Conservation (phyloP, 2,797 vertebrate genomes). For the Parotocinclus haroldoi region DNA sequence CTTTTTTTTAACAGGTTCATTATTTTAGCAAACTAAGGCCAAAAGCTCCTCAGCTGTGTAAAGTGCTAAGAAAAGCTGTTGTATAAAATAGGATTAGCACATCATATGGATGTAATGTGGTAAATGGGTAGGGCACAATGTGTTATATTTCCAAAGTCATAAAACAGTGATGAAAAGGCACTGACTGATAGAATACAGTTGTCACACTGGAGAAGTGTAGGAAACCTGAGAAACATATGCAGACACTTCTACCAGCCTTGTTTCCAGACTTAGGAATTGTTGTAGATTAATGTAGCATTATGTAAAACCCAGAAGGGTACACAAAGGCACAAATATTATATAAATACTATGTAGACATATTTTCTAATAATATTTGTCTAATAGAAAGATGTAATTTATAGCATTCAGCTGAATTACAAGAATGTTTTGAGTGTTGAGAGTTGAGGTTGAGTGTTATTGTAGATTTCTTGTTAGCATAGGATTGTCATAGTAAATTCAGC, state of each 20-base stretch:
- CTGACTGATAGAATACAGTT: slow-evolving; percentile 69
- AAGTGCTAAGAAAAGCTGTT: slow-evolving; percentile 58
- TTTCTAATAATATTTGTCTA: no score
- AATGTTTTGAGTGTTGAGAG: no score
- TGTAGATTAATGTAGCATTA: neutral
- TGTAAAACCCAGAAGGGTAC: neutral
- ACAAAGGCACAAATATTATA: neutral
- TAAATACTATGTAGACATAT: no score
- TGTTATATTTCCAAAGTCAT: slow-evolving; percentile 54
- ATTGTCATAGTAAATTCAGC: no score
- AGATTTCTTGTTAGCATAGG: no score
- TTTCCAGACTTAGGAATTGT: slow-evolving; percentile 39
- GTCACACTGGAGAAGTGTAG: slow-evolving; percentile 50
- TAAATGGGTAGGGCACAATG: slow-evolving; percentile 41
- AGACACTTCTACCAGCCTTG: slow-evolving; percentile 34
- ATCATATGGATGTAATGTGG: slow-evolving; percentile 30
- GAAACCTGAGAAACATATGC: slow-evolving; percentile 52
- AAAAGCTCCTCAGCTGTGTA: slow-evolving; percentile 47
- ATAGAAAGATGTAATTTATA: no score
- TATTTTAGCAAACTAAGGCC: slow-evolving; percentile 17
- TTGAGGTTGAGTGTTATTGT: no score
- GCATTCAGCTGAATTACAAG: no score
- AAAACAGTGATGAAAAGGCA: slow-evolving; percentile 58
- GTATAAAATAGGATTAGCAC: slow-evolving; percentile 68
- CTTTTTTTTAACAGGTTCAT: no score